Percentiles rank a stretch among this genome's conserved stretches.
These are phyloP conservation scores for Leptinotarsa texana DNA, from an alignment of 1,140 invertebrate genomes.

Conservation along the genomic window DNA sequence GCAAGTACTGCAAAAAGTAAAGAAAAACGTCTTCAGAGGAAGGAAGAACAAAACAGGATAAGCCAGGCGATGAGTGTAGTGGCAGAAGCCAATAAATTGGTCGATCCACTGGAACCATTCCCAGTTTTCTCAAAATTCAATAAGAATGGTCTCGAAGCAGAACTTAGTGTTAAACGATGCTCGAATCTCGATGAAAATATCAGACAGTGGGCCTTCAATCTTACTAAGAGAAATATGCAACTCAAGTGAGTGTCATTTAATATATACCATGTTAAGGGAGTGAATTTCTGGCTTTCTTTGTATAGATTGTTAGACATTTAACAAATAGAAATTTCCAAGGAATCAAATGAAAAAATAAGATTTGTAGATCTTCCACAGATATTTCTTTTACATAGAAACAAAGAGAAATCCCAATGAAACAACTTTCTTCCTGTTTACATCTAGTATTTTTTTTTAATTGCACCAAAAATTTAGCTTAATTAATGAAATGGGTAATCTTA, in stretches of 20 bases:
- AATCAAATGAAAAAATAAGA: no score
- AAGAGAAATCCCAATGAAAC: no score
- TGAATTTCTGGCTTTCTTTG: no score
- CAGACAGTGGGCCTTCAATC: constrained; percentile 61
- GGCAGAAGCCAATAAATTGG: constrained; percentile 54
- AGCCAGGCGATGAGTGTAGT: constrained; percentile 51
- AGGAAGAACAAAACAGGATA: constrained; percentile 56
- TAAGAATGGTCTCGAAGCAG: constrained; percentile 53
- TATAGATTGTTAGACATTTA: no score
- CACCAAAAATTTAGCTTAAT: no score
- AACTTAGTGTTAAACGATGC: constrained; percentile 47
- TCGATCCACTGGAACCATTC: constrained; percentile 55
- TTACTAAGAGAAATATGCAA: constrained; percentile 67
- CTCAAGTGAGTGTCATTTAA: constrained; percentile 55
- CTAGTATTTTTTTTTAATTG: no score
- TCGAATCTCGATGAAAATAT: constrained; percentile 43
- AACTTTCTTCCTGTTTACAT: no score
- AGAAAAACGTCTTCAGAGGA: constrained; percentile 55
- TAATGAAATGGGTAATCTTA: no score
- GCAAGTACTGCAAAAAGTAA: constrained; percentile 52
- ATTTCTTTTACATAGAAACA: no score
- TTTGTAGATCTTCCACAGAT: no score
- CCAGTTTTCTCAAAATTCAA: constrained; percentile 54
- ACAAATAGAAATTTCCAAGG: no score
- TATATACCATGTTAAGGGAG: no score